phyloP scores from a whole-genome alignment of 2,797 vertebrate species.

The Tangara arthus region DNA sequence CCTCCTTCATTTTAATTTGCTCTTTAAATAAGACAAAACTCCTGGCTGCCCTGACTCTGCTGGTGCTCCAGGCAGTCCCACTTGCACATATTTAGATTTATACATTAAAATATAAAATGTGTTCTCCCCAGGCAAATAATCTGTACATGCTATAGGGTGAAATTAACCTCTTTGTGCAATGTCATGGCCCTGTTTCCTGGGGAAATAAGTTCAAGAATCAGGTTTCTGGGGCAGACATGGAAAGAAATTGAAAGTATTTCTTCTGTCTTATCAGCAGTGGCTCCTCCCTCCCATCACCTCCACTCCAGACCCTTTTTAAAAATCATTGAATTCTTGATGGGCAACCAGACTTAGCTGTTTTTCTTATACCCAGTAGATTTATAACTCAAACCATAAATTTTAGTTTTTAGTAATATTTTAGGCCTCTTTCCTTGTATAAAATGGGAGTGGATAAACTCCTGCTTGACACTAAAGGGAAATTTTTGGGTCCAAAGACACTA shows the following conservation, averaged over 20 bases:
- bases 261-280: neutral
- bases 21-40: neutral
- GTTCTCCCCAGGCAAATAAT: neutral
- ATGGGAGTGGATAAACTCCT: neutral
- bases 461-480: neutral
- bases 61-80: neutral
- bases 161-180: constrained; percentile 37
- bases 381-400: neutral
- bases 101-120: neutral
- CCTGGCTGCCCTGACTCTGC: neutral
- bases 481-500: neutral
- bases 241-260: neutral
- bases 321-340: neutral
- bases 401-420: neutral
- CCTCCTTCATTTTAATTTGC: fast-evolving
- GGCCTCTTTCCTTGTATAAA: neutral
- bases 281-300: neutral
- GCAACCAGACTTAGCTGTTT: neutral
- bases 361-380: neutral
- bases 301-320: neutral
- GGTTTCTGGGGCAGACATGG: constrained; percentile 31
- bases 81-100: neutral
- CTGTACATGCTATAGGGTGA: neutral
- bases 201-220: constrained; percentile 50
- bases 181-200: constrained; percentile 46